Conservation (phyloP, 2,888 invertebrate genomes). For the Dorcus parallelipipedus region DNA sequence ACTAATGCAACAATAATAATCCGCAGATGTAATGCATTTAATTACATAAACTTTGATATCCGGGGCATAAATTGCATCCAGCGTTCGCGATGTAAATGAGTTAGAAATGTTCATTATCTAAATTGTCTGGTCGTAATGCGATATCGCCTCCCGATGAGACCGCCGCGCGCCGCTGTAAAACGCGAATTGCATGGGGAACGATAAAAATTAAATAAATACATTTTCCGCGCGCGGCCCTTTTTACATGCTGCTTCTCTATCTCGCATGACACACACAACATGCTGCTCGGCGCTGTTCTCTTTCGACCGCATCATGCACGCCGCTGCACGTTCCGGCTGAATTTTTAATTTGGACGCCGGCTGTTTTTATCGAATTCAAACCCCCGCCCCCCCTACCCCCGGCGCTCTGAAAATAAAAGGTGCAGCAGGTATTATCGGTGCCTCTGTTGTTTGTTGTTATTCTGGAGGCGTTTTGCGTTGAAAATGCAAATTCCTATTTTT, state of each 20-base stretch:
- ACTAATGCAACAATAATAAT: background rate
- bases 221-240: conserved; percentile 7
- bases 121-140: conserved; percentile 39
- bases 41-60: background rate
- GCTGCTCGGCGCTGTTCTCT: background rate
- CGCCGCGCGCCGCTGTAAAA: conserved; percentile 26
- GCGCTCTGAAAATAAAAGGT: too few relatives aligned
- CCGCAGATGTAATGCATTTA: conserved; percentile 2
- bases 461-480: too few relatives aligned
- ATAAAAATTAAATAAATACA: conserved; percentile 33
- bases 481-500: too few relatives aligned
- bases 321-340: too few relatives aligned
- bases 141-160: conserved; percentile 33
- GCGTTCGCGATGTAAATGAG: conserved; percentile 40
- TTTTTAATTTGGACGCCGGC: too few relatives aligned
- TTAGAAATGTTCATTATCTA: conserved; percentile 42
- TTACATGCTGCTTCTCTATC: background rate
- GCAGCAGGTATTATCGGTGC: too few relatives aligned
- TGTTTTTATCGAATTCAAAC: too few relatives aligned
- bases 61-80: conserved; percentile 7
- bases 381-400: too few relatives aligned
- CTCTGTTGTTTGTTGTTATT: too few relatives aligned
- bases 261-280: background rate
- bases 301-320: too few relatives aligned
- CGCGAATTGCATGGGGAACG: conserved; percentile 22